These are phyloP conservation scores for Orthosia gothica DNA, from an alignment of 2,888 invertebrate genomes.

Conservation along the genomic window DNA sequence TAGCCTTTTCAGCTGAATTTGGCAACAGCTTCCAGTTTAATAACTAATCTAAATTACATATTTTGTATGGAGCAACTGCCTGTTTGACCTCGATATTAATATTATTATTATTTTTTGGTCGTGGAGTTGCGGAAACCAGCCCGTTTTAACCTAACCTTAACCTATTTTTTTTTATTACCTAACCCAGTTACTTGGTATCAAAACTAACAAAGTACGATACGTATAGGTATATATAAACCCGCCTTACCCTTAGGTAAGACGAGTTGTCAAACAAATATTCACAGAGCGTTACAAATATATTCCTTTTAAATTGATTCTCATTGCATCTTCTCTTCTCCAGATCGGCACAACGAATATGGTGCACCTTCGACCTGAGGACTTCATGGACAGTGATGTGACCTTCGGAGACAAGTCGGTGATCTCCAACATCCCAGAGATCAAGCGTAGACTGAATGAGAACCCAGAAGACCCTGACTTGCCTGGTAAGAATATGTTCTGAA, in stretches of 20 bases:
- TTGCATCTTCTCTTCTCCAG: constrained; percentile 66
- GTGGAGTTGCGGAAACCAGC: too few species aligned
- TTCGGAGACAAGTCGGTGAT: constrained; percentile 70
- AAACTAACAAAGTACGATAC: too few species aligned
- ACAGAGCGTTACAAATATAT: background rate
- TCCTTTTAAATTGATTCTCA: background rate
- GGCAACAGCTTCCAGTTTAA: background rate
- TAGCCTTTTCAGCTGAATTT: background rate
- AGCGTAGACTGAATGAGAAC: constrained; percentile 82
- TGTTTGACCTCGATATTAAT: too few species aligned
- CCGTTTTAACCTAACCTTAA: too few species aligned
- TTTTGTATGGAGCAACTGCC: background rate
- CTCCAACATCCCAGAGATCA: constrained; percentile 80
- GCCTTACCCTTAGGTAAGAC: background rate
- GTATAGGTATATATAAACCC: too few species aligned
- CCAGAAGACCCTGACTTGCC: constrained; percentile 83
- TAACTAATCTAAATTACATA: background rate
- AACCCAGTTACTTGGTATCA: background rate
- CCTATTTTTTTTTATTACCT: too few species aligned
- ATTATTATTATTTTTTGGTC: too few species aligned
- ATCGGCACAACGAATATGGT: constrained; percentile 83
- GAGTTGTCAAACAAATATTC: too few species aligned
- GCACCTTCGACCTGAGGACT: constrained; percentile 73
- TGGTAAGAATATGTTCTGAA: constrained; percentile 68
- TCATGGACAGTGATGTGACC: constrained; percentile 77